Evolutionary conservation across 2,888 invertebrate species (phyloP), one percentile per base, ranked within the genome.

Genomic region (Ennomos erosarius): DNA sequence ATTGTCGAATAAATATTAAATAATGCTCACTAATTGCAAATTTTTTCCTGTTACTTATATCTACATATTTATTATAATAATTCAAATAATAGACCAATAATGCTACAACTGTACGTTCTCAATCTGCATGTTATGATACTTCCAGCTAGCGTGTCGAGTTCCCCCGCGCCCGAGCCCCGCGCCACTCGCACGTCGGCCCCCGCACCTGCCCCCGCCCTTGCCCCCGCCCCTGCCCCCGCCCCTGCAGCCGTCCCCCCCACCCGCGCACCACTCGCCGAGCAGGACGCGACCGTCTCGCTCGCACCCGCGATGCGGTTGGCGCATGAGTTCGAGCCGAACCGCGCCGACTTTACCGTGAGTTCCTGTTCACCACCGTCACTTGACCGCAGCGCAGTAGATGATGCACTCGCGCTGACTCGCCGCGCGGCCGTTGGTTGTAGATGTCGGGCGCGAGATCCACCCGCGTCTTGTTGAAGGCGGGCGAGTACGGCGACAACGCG

Each of bases 401-500:
- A 16, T 16, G 48, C 38, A 26, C 45, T 12, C 44, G 16, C 47
- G 47, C 26, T 47, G 38, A 47, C 42, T 10, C 38, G 16, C 6
- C 66, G 40, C 56, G 65, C 47, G 65, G 67, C 68, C 68, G 62
- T 57, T 60, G 59, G 65, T 68, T 69, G 70, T 70, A 73, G 73
- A 64, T 65, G 71, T 67, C 62, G 65, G 55, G 69, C 51, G 68
- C 69, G 73, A 69, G 67, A 72, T 59, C 71, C 65, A 60, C 74
- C 65, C 70, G 74, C 70, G 70, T 75, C 68, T 74, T 69, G 72
- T 77, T 74, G 74, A 77, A 88, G 88, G 83, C 83, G 73, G 88
- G 88, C 68, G 88, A 88, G 78, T 88, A 88, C 79, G 88, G 86
- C 42, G 88, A 87, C 79, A 82, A 84, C 76, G 87, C 74, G 65